Percentiles rank a stretch among this genome's conserved stretches.
Evolutionary conservation across 1,140 invertebrate species (phyloP).

Genomic region (Ceratosolen solmsi): DNA sequence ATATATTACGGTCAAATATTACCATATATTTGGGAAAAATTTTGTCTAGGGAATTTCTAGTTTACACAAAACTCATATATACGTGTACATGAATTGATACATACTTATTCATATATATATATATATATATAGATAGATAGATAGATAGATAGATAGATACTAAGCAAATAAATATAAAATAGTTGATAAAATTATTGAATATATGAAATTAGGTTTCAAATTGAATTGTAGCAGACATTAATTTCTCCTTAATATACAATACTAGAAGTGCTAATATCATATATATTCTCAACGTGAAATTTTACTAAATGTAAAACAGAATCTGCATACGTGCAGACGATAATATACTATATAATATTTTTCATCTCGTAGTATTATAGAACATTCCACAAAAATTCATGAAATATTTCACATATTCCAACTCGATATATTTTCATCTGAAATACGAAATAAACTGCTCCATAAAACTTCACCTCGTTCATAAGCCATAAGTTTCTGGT

Average conservation of each 20-base stretch:
- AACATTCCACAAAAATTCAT: slow-evolving; percentile 1
- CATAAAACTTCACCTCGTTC: slow-evolving; percentile 16
- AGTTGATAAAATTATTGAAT: neutral
- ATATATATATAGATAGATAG: too few species aligned
- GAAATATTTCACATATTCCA: slow-evolving; percentile 5
- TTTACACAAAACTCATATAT: too few species aligned
- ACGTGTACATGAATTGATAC: too few species aligned
- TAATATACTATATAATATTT: neutral
- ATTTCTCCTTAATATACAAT: neutral
- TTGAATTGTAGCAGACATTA: too few species aligned
- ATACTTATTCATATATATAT: too few species aligned
- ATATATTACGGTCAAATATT: neutral
- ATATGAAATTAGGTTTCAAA: neutral
- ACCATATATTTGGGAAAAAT: neutral
- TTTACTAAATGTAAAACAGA: neutral
- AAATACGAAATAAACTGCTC: neutral
- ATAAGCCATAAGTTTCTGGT: neutral
- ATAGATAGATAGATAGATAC: too few species aligned
- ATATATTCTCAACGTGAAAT: neutral
- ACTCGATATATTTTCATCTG: slow-evolving; percentile 6
- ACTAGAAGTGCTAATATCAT: neutral
- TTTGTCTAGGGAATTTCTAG: neutral
- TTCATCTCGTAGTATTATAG: neutral
- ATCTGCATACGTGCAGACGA: neutral
- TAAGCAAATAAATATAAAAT: neutral